Evolutionary conservation across 2,113 vertebrate species (phyloP).

Genomic region (Nyctereutes procyonoides): DNA sequence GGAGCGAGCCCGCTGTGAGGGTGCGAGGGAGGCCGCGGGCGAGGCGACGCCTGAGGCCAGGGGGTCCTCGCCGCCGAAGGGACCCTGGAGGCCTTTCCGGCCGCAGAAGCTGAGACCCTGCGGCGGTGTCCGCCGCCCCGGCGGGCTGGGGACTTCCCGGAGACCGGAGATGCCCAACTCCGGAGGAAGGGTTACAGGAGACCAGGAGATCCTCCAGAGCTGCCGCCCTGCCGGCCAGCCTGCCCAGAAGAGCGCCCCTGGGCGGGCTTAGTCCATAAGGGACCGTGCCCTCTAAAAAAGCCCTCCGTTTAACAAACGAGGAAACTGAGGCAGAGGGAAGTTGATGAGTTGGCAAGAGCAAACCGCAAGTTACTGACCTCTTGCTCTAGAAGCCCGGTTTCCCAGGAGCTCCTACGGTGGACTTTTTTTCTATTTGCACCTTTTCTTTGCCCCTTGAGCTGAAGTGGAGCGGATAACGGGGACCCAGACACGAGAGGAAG

Average conservation of each 20-base stretch:
- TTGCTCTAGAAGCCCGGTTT: background rate
- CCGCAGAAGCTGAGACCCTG: background rate
- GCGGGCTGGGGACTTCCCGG: background rate
- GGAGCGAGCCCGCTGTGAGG: background rate
- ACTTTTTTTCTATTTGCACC: background rate
- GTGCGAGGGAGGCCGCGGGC: background rate
- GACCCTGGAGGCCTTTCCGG: background rate
- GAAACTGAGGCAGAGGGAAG: conserved; percentile 39
- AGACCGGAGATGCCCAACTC: background rate
- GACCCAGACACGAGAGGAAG: background rate
- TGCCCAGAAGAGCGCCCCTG: background rate
- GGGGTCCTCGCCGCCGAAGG: background rate
- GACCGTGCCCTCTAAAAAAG: background rate
- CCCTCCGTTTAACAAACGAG: background rate
- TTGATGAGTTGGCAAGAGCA: background rate
- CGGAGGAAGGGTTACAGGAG: background rate
- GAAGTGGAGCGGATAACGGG: background rate
- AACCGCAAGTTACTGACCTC: background rate
- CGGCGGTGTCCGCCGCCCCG: background rate
- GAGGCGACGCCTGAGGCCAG: background rate
- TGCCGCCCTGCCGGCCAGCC: background rate
- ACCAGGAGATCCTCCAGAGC: background rate
- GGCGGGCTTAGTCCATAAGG: background rate
- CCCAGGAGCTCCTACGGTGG: background rate
- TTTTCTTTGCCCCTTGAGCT: background rate